Conservation (phyloP, 2,888 invertebrate genomes). For the Pollenia griseotomentosa region DNA sequence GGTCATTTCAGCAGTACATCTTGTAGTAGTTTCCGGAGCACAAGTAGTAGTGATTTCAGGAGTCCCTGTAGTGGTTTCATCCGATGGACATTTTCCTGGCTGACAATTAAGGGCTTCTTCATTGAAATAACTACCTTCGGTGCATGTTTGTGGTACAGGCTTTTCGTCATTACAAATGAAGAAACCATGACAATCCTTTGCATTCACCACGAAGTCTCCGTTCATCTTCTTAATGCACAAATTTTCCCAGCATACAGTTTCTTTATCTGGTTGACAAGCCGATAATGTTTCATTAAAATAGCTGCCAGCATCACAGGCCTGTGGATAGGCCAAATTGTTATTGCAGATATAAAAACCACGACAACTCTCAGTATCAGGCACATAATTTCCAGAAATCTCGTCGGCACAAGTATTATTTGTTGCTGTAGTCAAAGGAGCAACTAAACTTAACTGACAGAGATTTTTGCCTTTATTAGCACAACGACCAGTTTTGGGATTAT, state of each 20-base stretch:
- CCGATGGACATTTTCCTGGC: slow-evolving; percentile 76
- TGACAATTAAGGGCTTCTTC: slow-evolving; percentile 57
- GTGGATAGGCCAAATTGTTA: slow-evolving; percentile 76
- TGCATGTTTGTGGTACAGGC: slow-evolving; percentile 74
- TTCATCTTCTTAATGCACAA: slow-evolving; percentile 74
- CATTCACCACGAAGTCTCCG: slow-evolving; percentile 70
- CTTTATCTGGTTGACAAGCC: slow-evolving; percentile 77
- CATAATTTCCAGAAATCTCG: slow-evolving; percentile 76
- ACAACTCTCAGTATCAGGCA: slow-evolving; percentile 76
- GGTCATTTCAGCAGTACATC: not conserved
- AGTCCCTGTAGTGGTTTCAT: slow-evolving; percentile 17
- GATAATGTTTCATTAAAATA: slow-evolving; percentile 73
- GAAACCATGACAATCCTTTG: slow-evolving; percentile 75
- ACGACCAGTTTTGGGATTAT: slow-evolving; percentile 77
- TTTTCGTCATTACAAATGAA: slow-evolving; percentile 74
- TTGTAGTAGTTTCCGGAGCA: not conserved
- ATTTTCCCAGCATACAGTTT: slow-evolving; percentile 78
- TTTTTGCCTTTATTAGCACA: slow-evolving; percentile 76
- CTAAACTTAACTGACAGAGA: slow-evolving; percentile 76
- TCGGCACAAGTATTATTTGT: slow-evolving; percentile 76
- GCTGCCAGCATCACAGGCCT: slow-evolving; percentile 77
- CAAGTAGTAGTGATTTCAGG: not conserved
- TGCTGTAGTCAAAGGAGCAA: slow-evolving; percentile 74
- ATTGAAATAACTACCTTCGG: slow-evolving; percentile 76
- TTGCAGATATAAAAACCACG: slow-evolving; percentile 78